phyloP scores from a whole-genome alignment of 2,888 invertebrate genomes.

The Uloborus plumipes region DNA sequence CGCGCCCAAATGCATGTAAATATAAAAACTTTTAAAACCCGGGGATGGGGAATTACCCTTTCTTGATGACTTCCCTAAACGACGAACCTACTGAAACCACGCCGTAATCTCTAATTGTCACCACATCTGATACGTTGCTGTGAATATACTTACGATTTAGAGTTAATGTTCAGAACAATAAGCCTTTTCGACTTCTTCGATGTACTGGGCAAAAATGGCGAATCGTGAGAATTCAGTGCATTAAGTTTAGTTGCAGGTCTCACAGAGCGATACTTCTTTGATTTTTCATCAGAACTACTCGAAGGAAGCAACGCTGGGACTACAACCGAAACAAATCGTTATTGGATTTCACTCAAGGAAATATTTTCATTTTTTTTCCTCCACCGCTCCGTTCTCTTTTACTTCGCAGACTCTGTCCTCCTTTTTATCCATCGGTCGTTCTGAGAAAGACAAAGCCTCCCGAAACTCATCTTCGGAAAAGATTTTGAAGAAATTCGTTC shows the following conservation, averaged over 20 bases:
- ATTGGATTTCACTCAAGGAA: slow-evolving; percentile 56
- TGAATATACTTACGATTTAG: too few species aligned
- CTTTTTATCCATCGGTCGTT: slow-evolving; percentile 18
- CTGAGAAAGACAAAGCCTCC: slow-evolving; percentile 35
- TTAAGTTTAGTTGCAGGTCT: not conserved
- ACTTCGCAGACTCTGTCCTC: not conserved
- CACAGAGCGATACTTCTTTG: slow-evolving; percentile 17
- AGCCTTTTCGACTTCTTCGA: too few species aligned
- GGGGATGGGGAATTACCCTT: too few species aligned
- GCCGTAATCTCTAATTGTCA: too few species aligned
- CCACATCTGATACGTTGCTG: too few species aligned
- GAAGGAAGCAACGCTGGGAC: slow-evolving; percentile 5
- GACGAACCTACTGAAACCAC: too few species aligned
- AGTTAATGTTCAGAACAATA: too few species aligned
- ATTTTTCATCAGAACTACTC: slow-evolving; percentile 36
- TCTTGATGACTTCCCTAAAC: too few species aligned
- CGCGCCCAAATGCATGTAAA: too few species aligned
- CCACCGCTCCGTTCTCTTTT: slow-evolving; percentile 1
- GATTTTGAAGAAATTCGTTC: slow-evolving; percentile 35
- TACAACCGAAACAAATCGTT: slow-evolving; percentile 25
- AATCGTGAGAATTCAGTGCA: not conserved
- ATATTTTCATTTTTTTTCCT: slow-evolving; percentile 16
- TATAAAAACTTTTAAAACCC: too few species aligned
- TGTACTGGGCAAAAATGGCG: not conserved
- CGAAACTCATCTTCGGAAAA: slow-evolving; percentile 42